phyloP scores from a whole-genome alignment of 2,113 vertebrate species.

The Hemibagrus wyckioides region DNA sequence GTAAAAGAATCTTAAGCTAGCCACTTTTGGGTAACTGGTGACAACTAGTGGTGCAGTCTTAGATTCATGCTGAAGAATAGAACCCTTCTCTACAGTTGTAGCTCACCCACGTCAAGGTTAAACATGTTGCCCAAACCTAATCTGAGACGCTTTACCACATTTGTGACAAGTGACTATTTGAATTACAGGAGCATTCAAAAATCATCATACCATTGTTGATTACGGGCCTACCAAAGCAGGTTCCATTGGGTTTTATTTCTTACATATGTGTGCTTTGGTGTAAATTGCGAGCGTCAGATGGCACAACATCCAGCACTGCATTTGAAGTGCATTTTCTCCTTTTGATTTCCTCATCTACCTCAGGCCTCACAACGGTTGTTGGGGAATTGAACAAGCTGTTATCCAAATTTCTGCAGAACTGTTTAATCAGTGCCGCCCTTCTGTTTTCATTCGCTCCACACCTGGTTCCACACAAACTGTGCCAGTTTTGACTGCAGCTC shows the following conservation, averaged over 20 bases:
- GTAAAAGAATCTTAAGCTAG: background rate
- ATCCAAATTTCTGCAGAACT: slow-evolving; percentile 40
- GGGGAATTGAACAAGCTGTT: slow-evolving; percentile 36
- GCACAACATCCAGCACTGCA: background rate
- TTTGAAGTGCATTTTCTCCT: background rate
- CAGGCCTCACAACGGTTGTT: background rate
- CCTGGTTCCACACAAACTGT: slow-evolving; percentile 35
- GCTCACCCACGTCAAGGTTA: background rate
- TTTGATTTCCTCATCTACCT: slow-evolving; percentile 19
- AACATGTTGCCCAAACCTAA: background rate
- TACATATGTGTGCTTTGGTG: background rate
- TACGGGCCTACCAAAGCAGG: background rate
- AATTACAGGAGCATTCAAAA: background rate
- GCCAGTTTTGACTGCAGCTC: slow-evolving; percentile 18
- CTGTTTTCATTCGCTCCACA: slow-evolving; percentile 31
- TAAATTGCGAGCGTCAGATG: background rate
- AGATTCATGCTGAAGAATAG: background rate
- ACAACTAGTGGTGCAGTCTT: background rate
- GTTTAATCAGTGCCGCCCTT: slow-evolving; percentile 46
- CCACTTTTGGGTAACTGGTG: background rate
- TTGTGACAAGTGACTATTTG: background rate
- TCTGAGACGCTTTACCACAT: background rate
- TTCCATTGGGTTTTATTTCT: background rate
- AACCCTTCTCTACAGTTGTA: background rate
- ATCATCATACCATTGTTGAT: background rate